Evolutionary conservation across 2,888 invertebrate genomes (phyloP).

Genomic region (Caenorhabditis uteleia): DNA sequence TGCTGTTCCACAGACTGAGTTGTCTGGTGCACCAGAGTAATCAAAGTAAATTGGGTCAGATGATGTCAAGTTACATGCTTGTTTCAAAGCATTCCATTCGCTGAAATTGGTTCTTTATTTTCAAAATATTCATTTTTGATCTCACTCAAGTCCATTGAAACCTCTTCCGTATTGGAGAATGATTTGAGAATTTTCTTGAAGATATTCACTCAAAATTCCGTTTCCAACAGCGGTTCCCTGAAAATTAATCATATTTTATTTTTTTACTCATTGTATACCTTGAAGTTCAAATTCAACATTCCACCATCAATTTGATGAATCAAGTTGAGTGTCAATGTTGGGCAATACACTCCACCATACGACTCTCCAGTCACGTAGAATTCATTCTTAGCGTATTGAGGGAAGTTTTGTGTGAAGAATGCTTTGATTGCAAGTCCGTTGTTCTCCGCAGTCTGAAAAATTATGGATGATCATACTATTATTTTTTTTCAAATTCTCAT

Average conservation of each 20-base stretch:
- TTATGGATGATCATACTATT: background rate
- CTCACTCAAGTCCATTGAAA: conserved; percentile 52
- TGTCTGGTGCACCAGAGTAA: conserved; percentile 27
- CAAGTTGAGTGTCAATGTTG: conserved; percentile 37
- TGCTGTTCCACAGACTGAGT: conserved; percentile 24
- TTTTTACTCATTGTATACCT: conserved; percentile 14
- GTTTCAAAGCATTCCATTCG: conserved; percentile 47
- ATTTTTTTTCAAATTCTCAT: background rate
- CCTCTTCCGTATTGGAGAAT: conserved; percentile 56
- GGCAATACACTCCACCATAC: conserved; percentile 59
- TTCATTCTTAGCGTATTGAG: conserved; percentile 70
- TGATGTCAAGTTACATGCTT: conserved; percentile 27
- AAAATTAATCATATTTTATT: background rate
- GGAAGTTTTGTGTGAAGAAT: conserved; percentile 71
- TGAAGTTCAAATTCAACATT: conserved; percentile 40
- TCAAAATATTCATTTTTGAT: conserved; percentile 1
- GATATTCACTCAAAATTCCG: conserved; percentile 52
- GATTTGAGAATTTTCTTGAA: conserved; percentile 55
- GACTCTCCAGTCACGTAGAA: conserved; percentile 70
- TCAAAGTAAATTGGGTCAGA: conserved; percentile 39
- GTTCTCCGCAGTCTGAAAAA: conserved; percentile 70
- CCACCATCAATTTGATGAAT: conserved; percentile 41
- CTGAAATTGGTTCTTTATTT: conserved; percentile 28
- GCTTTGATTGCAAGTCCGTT: conserved; percentile 71
- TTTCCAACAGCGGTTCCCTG: conserved; percentile 60